Conservation (phyloP, 2,888 invertebrate genomes). For the Druceiella hillmani region DNA sequence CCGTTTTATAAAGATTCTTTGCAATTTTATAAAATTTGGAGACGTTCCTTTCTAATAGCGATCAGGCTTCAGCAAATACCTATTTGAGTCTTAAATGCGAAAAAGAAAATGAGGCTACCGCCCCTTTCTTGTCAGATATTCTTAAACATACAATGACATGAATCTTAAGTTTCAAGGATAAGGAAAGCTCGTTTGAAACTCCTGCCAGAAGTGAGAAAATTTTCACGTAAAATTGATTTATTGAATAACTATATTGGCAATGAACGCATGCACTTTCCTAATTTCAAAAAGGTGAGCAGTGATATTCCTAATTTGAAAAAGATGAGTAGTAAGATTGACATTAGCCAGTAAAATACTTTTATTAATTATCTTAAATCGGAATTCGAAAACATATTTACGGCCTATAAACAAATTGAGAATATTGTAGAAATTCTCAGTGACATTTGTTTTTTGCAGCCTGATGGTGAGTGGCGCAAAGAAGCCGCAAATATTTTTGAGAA, state of each 20-base stretch:
- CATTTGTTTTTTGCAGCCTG: conserved; percentile 23
- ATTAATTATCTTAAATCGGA: conserved; percentile 13
- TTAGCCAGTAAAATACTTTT: conserved; percentile 21
- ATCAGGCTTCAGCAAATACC: conserved; percentile 10
- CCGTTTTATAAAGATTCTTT: conserved; percentile 16
- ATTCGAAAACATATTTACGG: conserved; percentile 21
- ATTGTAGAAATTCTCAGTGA: conserved; percentile 23
- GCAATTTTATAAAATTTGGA: too few relatives aligned
- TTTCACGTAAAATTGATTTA: conserved; percentile 11
- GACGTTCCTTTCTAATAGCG: conserved; percentile 12
- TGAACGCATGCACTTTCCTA: conserved; percentile 15
- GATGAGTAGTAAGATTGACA: conserved; percentile 17
- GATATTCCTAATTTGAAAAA: conserved; percentile 14
- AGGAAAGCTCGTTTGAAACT: conserved; percentile 16
- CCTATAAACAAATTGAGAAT: conserved; percentile 24
- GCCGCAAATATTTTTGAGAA: conserved; percentile 18
- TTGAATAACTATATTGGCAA: conserved; percentile 11
- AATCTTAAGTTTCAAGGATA: conserved; percentile 19
- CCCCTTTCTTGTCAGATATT: conserved; percentile 12
- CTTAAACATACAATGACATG: conserved; percentile 18
- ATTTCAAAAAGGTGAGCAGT: conserved; percentile 9
- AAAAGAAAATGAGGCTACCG: conserved; percentile 13
- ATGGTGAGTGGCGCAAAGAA: conserved; percentile 23
- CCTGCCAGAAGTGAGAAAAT: conserved; percentile 14
- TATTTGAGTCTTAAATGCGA: conserved; percentile 11